A percentile compares a stretch with the other conserved stretches of the same genome.
These are phyloP conservation scores for Lepidochitona cinerea DNA, from an alignment of 2,888 invertebrate genomes.

Conservation along the genomic window DNA sequence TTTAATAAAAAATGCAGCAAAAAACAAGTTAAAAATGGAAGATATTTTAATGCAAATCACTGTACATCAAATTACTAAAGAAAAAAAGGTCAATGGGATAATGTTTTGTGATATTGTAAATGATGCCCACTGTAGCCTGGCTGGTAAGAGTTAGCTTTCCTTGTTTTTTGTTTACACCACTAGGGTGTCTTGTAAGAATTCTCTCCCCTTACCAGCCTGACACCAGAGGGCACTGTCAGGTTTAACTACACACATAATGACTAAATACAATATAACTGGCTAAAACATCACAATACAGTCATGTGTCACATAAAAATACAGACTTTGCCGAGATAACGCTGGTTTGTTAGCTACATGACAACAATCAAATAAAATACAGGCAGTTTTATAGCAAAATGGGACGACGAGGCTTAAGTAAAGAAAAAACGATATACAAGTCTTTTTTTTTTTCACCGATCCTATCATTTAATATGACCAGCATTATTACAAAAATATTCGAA, in stretches of 20 bases:
- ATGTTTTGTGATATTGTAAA: background rate
- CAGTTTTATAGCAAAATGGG: too few relatives aligned
- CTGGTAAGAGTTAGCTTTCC: background rate
- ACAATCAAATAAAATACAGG: too few relatives aligned
- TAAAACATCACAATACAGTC: background rate
- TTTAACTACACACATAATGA: background rate
- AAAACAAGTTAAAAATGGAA: background rate
- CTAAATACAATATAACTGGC: background rate
- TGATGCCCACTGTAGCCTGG: background rate
- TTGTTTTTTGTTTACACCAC: background rate
- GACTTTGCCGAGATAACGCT: too few relatives aligned
- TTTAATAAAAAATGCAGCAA: too few relatives aligned
- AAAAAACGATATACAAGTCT: too few relatives aligned
- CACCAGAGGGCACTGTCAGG: too few relatives aligned
- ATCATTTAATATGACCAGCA: too few relatives aligned
- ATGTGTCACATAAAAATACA: too few relatives aligned
- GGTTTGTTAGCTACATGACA: too few relatives aligned
- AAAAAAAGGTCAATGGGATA: slow-evolving; percentile 3
- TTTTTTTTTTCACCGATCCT: too few relatives aligned
- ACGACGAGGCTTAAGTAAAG: too few relatives aligned
- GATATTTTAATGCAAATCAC: slow-evolving; percentile 9
- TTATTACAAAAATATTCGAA: too few relatives aligned
- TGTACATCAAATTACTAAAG: slow-evolving; percentile 7
- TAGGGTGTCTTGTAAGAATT: background rate
- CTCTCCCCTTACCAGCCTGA: background rate